A percentile compares a stretch with the other conserved stretches of the same genome.
phyloP scores from a whole-genome alignment of 1,140 invertebrate genomes.

The Geopemphigus sp. region DNA sequence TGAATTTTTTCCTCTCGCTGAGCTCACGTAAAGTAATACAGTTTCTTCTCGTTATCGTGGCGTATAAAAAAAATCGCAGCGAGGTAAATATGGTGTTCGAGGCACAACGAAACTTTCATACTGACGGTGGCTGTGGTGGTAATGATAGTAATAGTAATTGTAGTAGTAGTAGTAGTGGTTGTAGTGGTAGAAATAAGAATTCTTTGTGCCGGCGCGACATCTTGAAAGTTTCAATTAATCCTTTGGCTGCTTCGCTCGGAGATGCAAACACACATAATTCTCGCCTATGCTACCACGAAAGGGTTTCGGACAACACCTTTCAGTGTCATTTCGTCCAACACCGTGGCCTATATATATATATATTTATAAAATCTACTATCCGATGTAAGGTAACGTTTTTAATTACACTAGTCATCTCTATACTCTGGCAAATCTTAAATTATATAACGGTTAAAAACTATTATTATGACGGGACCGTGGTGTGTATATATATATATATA shows the following conservation, averaged over 20 bases:
- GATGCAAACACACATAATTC: constrained; percentile 6
- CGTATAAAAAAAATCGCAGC: not conserved
- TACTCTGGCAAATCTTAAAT: not conserved
- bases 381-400: not conserved
- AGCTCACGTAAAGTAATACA: constrained; percentile 1
- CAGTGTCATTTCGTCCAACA: not conserved
- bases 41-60: not conserved
- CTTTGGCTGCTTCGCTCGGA: constrained; percentile 41
- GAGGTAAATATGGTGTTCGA: constrained; percentile 3
- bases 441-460: constrained; percentile 37
- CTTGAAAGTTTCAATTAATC: constrained; percentile 51
- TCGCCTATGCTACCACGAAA: not conserved
- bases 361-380: not conserved
- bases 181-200: not conserved
- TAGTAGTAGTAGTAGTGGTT: not conserved
- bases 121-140: not conserved
- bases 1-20: not conserved
- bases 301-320: constrained; percentile 14
- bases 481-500: no score
- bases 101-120: not conserved
- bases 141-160: not conserved
- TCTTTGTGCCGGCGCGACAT: constrained; percentile 15
- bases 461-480: no score
- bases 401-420: not conserved
- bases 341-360: not conserved